Base-by-base conservation (phyloP, 2,797 vertebrate genomes). In the Passerculus sandwichensis region DNA sequence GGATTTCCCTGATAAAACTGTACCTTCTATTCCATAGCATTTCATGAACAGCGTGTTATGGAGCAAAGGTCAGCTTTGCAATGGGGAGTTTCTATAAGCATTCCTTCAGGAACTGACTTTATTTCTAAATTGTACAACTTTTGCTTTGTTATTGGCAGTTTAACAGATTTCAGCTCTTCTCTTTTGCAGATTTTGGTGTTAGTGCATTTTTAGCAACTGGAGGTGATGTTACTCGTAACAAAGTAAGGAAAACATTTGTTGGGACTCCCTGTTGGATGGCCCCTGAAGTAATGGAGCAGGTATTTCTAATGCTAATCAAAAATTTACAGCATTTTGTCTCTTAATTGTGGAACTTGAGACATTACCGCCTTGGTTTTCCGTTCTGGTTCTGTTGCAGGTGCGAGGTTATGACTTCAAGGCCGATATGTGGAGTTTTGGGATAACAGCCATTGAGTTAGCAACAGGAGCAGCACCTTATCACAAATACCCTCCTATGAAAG, bases 201-300 rank as follows among this genome's bases (percentile, higher is more conserved):
- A 99, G 99, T 92, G 98, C 99, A 34, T 99, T 99, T 97, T 97
- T 99, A 95, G 98, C 99, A 73, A 99, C 99, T 2, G 99, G 99
- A 70, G 99, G 99, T 40, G 99, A 99, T 74, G 98, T 99, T 96
- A 99, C 99, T 25, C 98, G 99, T 96, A 99, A 99, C 97, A 99
- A 99, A 99, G 99, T 99, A 81, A 98, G 99, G 87, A 99, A 99
- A 97, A 99, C 99, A 2, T 99, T 99, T 97, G 99, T 99, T 85
- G 99, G 99, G 57, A 99, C 99, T 72, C 99, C 99, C 0, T 99
- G 99, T 96, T 99, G 99, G 99, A 99, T 99, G 99, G 99, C 99
- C 26, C 99, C 99, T 51, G 99, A 99, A 98, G 99, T 99, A 95
- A 99, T 99, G 99, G 99, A 99, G 95, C 99, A 99, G 98, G 99